phyloP scores from a whole-genome alignment of 2,113 vertebrate species.

The Pollimyrus isidori region DNA sequence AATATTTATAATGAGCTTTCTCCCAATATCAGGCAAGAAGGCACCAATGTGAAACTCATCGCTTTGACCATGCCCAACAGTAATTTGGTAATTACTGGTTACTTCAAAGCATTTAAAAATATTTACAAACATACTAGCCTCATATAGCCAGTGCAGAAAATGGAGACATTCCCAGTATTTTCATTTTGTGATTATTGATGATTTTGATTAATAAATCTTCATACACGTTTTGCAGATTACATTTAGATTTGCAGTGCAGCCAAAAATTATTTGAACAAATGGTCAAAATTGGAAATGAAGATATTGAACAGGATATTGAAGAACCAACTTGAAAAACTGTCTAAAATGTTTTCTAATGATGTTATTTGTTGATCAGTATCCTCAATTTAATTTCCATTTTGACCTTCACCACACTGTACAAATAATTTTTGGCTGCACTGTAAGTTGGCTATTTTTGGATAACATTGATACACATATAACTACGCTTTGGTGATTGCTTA shows the following conservation, averaged over 20 bases:
- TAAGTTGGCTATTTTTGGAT: not conserved
- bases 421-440: not conserved
- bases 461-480: not conserved
- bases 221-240: not conserved
- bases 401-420: too few species aligned
- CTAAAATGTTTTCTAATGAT: too few species aligned
- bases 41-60: conserved; percentile 75
- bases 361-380: too few species aligned
- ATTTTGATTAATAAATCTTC: not conserved
- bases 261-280: too few species aligned
- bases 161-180: not conserved
- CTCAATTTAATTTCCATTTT: too few species aligned
- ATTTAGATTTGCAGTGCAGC: not conserved
- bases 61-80: conserved; percentile 60
- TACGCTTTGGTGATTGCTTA: not conserved
- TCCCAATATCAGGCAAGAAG: conserved; percentile 65
- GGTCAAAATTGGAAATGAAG: too few species aligned
- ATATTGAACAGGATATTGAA: too few species aligned
- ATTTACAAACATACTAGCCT: not conserved
- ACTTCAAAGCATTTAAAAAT: not conserved
- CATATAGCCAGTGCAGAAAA: not conserved
- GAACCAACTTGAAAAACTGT: too few species aligned
- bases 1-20: not conserved
- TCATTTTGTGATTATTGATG: not conserved
- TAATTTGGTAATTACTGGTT: conserved; percentile 58